Conservation (phyloP, 2,888 invertebrate genomes). For the Amphipoea oculea region DNA sequence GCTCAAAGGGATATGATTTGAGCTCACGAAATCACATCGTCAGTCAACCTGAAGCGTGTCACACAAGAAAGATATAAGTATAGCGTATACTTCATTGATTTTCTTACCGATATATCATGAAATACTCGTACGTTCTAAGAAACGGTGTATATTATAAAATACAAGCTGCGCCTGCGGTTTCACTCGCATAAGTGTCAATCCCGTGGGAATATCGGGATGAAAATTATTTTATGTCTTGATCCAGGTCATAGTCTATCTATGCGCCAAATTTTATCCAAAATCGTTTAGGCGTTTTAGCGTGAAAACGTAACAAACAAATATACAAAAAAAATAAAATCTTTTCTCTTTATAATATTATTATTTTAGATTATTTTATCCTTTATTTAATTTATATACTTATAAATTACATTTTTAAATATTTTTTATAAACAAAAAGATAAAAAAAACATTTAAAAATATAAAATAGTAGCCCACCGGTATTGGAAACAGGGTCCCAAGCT, state of each 20-base stretch:
- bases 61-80: neutral
- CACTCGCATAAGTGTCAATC: neutral
- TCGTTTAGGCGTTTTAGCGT: neutral
- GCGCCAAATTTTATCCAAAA: neutral
- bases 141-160: neutral
- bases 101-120: neutral
- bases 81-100: constrained; percentile 30
- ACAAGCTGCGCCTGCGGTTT: neutral
- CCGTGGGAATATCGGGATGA: neutral
- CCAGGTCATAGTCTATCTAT: neutral
- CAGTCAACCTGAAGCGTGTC: constrained; percentile 22
- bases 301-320: too few relatives aligned
- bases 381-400: too few relatives aligned
- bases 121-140: constrained; percentile 10
- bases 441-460: too few relatives aligned
- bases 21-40: constrained; percentile 45
- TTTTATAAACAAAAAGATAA: too few relatives aligned
- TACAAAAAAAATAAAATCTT: too few relatives aligned
- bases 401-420: too few relatives aligned
- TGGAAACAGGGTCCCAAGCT: too few relatives aligned
- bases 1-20: constrained; percentile 38
- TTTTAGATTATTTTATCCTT: too few relatives aligned
- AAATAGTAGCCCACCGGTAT: too few relatives aligned
- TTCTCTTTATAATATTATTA: too few relatives aligned
- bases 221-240: neutral